Evolutionary conservation across 37 sponge, comb jelly and placozoan species (phyloP), one percentile per base, ranked within the genome.

Genomic region (Aplysina aerophoba): DNA sequence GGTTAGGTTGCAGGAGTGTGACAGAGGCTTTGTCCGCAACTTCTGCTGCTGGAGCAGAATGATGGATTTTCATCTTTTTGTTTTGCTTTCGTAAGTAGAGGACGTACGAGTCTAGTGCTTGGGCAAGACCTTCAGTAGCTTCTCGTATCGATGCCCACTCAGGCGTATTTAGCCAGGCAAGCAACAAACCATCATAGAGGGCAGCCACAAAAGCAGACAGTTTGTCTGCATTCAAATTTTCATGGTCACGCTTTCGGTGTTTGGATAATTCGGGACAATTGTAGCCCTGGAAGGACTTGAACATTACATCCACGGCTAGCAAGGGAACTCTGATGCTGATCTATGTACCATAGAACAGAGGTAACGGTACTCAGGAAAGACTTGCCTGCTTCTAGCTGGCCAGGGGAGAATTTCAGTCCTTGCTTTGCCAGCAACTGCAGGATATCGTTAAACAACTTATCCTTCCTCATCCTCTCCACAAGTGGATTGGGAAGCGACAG

Each of bases 261-360:
- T 73, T 84, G 16, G 73, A 84, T 37, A 72, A 21, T 84, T 84
- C 73, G 12, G 85, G 85, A 30, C 73, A 33, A 84, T 84, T 84
- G 58, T 84, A 84, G 20, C 34, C 74, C 21, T n/a, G 17, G 33
- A 84, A 84, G 64, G 64, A 62, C 64, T 62, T 62, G 64, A 62
- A 58, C 59, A 58, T 58, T 58, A 58, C 59, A 20, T 58, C 59
- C 59, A 58, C 59, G 17, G 59, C 59, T 58, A 58, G 59, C 17
- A 58, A 50, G 55, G 53, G 58, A 22, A 11, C 8, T 24, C 27
- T 80, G 81, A 37, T 83, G 67, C 20, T 57, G 58, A 83, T 83
- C 44, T 15, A 83, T 78, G 79, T 78, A 78, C 79, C 79, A 78
- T 6, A 78, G 25, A 28, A 15, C 68, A 81, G 64, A 62, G 27